Evolutionary conservation across 2,888 invertebrate genomes (phyloP).

Genomic region (Leptarthrus brevirostris): DNA sequence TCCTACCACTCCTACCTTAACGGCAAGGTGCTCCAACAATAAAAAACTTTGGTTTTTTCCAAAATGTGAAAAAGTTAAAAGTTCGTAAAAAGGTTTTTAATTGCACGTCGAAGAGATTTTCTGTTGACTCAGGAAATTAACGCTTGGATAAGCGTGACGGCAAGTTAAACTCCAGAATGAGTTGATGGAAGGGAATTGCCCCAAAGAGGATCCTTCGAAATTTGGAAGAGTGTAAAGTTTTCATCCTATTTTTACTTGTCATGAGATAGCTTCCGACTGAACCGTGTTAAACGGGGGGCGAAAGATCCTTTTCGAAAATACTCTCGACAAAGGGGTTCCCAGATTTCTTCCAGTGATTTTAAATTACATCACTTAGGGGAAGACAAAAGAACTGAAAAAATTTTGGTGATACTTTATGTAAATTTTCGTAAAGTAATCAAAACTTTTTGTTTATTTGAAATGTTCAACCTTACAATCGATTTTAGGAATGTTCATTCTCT

Average conservation of each 20-base stretch:
- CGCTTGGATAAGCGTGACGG: constrained; percentile 53
- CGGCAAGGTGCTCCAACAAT: neutral
- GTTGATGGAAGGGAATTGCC: constrained; percentile 39
- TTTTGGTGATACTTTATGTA: constrained; percentile 33
- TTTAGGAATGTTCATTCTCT: constrained; percentile 2
- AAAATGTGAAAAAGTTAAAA: constrained; percentile 46
- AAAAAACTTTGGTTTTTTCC: constrained; percentile 35
- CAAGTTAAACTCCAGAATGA: constrained; percentile 44
- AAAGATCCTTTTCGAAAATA: no score
- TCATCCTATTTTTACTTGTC: constrained; percentile 36
- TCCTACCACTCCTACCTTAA: neutral
- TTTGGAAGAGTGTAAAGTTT: constrained; percentile 35
- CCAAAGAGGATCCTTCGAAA: constrained; percentile 16
- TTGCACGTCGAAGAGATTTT: constrained; percentile 48
- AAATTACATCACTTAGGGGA: constrained; percentile 7
- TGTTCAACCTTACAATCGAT: constrained; percentile 26
- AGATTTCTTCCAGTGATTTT: constrained; percentile 3
- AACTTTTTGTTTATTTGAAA: constrained; percentile 22
- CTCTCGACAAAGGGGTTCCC: neutral
- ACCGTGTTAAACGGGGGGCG: neutral
- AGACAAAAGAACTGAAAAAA: neutral
- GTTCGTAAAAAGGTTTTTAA: constrained; percentile 47
- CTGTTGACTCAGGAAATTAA: constrained; percentile 52
- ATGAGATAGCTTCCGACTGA: constrained; percentile 29
- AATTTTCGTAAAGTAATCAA: constrained; percentile 33